phyloP scores from a whole-genome alignment of 2,888 invertebrate genomes.

The Lissonota sp. region DNA sequence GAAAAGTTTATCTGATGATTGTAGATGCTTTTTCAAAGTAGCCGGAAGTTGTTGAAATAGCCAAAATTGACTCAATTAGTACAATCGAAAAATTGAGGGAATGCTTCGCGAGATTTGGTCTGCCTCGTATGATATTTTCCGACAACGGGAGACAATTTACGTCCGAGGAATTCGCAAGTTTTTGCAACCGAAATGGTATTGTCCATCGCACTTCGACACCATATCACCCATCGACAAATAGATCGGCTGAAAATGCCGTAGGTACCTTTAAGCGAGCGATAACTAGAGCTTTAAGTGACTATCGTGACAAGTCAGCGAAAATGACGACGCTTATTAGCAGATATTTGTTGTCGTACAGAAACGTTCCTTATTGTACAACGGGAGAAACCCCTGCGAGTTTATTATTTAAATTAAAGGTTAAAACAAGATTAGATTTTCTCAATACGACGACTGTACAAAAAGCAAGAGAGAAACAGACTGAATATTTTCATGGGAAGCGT shows the following conservation, averaged over 20 bases:
- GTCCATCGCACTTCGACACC: constrained; percentile 51
- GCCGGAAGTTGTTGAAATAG: constrained; percentile 60
- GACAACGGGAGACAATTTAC: constrained; percentile 63
- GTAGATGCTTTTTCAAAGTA: constrained; percentile 62
- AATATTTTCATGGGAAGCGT: too few relatives aligned
- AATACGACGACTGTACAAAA: too few relatives aligned
- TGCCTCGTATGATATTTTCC: constrained; percentile 58
- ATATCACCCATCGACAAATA: constrained; percentile 56
- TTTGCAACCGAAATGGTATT: constrained; percentile 60
- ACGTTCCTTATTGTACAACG: constrained; percentile 50
- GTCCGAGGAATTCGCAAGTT: constrained; percentile 42
- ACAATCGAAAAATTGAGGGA: constrained; percentile 63
- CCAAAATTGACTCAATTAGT: constrained; percentile 14
- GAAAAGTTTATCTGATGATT: constrained; percentile 59
- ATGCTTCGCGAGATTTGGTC: constrained; percentile 57
- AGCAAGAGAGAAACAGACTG: constrained; percentile 38
- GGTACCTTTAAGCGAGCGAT: constrained; percentile 48
- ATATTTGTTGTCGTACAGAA: constrained; percentile 49
- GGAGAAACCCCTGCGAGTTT: constrained; percentile 43
- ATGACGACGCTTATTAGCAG: constrained; percentile 34
- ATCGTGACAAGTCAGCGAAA: background rate
- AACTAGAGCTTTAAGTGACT: constrained; percentile 23
- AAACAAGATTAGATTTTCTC: too few relatives aligned
- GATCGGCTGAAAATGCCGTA: constrained; percentile 56
- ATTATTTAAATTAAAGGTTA: too few relatives aligned